Evolutionary conservation across 2,888 invertebrate species (phyloP).

Genomic region (Acleris sparsana): DNA sequence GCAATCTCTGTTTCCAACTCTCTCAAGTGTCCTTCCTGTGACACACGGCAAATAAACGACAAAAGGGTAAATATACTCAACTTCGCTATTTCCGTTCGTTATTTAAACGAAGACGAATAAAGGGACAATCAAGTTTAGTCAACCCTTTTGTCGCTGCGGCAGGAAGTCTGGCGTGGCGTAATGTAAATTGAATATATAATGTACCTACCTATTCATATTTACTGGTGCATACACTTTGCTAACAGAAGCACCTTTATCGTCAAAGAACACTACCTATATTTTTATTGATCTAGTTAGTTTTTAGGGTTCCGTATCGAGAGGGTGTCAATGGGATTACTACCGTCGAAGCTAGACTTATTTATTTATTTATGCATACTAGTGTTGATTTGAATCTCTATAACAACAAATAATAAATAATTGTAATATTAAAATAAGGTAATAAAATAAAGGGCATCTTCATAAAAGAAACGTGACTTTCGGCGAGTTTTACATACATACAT

Average conservation of each 20-base stretch:
- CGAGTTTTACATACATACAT: no score
- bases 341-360: no score
- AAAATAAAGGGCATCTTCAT: no score
- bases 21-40: constrained; percentile 4
- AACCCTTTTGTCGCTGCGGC: constrained; percentile 15
- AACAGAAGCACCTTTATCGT: constrained; percentile 1
- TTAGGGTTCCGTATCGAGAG: no score
- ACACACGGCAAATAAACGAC: constrained; percentile 13
- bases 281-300: no score
- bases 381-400: no score
- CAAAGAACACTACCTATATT: no score
- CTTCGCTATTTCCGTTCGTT: constrained; percentile 15
- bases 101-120: constrained; percentile 7
- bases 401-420: no score
- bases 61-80: constrained; percentile 7
- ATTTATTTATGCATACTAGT: no score
- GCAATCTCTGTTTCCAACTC: background rate
- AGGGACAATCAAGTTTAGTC: constrained; percentile 17
- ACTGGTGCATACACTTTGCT: constrained; percentile 15
- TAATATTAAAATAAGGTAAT: no score
- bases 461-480: no score
- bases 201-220: constrained; percentile 10
- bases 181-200: constrained; percentile 19
- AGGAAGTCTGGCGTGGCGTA: constrained; percentile 8
- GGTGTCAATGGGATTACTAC: no score